A percentile compares a stretch with the other conserved stretches of the same genome.
Conservation (phyloP, 2,797 vertebrate species). For the Eutrigla gurnardus region DNA sequence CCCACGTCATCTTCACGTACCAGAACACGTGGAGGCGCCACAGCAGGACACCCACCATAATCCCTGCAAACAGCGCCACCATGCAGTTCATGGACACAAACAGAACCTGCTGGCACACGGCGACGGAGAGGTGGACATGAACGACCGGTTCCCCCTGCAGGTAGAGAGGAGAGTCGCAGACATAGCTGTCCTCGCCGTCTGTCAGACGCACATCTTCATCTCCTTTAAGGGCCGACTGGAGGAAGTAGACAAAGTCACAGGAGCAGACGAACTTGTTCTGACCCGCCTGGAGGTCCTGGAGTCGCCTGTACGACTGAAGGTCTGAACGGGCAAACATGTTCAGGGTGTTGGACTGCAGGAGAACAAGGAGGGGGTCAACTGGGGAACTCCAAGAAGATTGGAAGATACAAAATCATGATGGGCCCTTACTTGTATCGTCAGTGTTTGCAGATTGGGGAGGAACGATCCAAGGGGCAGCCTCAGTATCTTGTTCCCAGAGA, state of each 20-base stretch:
- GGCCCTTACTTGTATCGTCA: slow-evolving; percentile 58
- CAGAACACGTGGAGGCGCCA: slow-evolving; percentile 65
- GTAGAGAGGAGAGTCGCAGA: slow-evolving; percentile 66
- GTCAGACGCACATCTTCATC: background rate
- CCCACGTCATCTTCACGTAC: slow-evolving; percentile 73
- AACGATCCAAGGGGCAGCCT: slow-evolving; percentile 50
- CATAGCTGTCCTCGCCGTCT: slow-evolving; percentile 51
- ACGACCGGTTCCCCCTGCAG: slow-evolving; percentile 49
- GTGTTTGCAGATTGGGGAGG: slow-evolving; percentile 58
- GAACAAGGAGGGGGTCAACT: background rate
- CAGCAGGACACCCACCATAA: slow-evolving; percentile 29
- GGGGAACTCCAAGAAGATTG: accelerated
- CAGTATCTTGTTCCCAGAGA: slow-evolving; percentile 72
- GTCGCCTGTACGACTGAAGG: slow-evolving; percentile 42
- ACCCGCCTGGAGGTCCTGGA: slow-evolving; percentile 55
- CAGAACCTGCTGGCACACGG: slow-evolving; percentile 47
- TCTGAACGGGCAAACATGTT: slow-evolving; percentile 56
- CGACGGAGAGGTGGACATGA: slow-evolving; percentile 58
- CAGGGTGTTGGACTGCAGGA: slow-evolving; percentile 69
- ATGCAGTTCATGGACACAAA: slow-evolving; percentile 60
- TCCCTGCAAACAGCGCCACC: background rate
- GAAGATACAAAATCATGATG: background rate
- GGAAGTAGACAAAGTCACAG: slow-evolving; percentile 67
- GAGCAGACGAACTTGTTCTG: slow-evolving; percentile 70
- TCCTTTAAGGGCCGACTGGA: slow-evolving; percentile 29